A percentile compares a stretch with the other conserved stretches of the same genome.
Conservation (phyloP, 2,888 invertebrate species). For the Strigamia crassipes region DNA sequence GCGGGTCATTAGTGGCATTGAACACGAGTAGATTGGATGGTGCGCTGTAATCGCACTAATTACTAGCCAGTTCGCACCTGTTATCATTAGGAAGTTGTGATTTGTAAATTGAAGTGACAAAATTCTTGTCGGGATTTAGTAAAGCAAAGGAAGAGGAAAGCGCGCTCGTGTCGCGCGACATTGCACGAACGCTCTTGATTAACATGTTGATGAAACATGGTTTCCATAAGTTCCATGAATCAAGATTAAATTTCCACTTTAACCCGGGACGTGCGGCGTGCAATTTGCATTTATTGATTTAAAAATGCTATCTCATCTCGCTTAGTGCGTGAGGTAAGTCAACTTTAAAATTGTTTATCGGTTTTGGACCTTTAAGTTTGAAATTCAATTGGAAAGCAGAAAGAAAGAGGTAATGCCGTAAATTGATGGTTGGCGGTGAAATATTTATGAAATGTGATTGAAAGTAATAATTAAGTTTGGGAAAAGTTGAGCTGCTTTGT, state of each 20-base stretch:
- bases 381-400: neutral
- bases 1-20: neutral
- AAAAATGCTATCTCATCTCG: neutral
- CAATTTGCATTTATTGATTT: constrained; percentile 26
- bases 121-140: neutral
- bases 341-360: neutral
- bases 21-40: constrained; percentile 34
- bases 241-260: constrained; percentile 28
- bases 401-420: neutral
- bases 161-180: neutral
- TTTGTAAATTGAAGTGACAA: constrained; percentile 20
- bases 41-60: constrained; percentile 14
- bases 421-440: no score
- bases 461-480: neutral
- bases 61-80: constrained; percentile 20
- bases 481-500: neutral
- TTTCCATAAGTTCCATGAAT: constrained; percentile 6
- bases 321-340: neutral
- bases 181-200: neutral
- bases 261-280: neutral
- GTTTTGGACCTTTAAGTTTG: neutral
- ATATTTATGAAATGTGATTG: neutral
- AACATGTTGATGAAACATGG: constrained; percentile 6
- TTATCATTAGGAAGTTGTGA: constrained; percentile 17
- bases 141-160: neutral